Evolutionary conservation across 2,113 vertebrate species (phyloP).

Genomic region (Ceyx margarethae): DNA sequence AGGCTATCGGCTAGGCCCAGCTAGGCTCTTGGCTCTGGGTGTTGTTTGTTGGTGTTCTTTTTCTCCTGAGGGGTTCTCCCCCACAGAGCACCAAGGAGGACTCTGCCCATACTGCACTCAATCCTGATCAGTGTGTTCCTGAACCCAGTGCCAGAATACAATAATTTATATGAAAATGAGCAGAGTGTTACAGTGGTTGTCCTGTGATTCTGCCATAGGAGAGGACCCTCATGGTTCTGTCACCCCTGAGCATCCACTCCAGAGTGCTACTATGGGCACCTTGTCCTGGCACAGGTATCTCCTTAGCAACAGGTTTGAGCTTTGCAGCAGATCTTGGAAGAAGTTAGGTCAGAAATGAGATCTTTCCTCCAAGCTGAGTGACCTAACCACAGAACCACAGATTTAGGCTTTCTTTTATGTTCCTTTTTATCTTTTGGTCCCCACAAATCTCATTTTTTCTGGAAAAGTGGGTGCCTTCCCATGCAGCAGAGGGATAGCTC

Average conservation of each 20-base stretch:
- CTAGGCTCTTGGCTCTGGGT: no score
- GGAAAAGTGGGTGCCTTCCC: neutral
- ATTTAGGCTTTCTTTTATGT: neutral
- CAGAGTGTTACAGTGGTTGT: neutral
- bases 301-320: neutral
- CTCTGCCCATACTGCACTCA: no score
- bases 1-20: no score
- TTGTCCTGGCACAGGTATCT: neutral
- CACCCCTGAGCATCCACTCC: neutral
- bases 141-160: neutral
- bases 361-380: neutral
- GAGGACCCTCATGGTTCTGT: rapidly evolving
- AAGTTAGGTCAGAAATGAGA: neutral
- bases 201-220: neutral
- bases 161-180: neutral
- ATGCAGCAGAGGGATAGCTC: neutral
- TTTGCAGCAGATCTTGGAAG: neutral
- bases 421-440: neutral
- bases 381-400: neutral
- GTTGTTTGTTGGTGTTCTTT: no score
- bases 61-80: no score
- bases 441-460: neutral
- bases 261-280: rapidly evolving
- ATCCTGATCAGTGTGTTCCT: no score
- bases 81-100: no score